Conservation (phyloP, 2,888 invertebrate genomes). For the Trachelus troglodyta region DNA sequence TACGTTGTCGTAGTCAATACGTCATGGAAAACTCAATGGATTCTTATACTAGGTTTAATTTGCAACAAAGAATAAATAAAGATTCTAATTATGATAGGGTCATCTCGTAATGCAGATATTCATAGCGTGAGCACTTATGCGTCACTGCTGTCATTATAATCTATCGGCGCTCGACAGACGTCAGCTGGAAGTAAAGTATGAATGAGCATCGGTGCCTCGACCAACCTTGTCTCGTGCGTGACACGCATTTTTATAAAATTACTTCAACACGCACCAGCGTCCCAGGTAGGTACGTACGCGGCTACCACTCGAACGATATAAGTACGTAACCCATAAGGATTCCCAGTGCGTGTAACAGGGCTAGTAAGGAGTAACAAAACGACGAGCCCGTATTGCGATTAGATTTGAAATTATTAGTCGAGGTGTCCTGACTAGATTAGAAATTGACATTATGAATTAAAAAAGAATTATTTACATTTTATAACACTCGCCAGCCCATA, state of each 20-base stretch:
- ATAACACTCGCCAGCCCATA: too few relatives aligned
- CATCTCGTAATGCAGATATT: neutral
- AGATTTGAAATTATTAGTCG: neutral
- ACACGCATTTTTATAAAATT: constrained; percentile 30
- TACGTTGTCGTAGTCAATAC: neutral
- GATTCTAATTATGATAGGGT: constrained; percentile 1
- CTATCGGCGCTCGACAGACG: constrained; percentile 26
- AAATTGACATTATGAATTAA: neutral
- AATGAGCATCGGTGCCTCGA: constrained; percentile 42
- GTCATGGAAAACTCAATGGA: neutral
- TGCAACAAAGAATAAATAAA: neutral
- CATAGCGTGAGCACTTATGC: constrained; percentile 4
- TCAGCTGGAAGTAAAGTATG: constrained; percentile 50
- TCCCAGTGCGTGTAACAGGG: neutral
- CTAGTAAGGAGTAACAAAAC: neutral
- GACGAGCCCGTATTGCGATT: neutral
- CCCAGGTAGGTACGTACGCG: neutral
- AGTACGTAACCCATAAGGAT: neutral
- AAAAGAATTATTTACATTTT: neutral
- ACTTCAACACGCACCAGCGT: neutral
- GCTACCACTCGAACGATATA: neutral
- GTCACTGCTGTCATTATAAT: constrained; percentile 8
- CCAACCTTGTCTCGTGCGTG: constrained; percentile 39
- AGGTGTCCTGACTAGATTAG: neutral
- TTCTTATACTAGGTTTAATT: neutral